Evolutionary conservation across 2,888 invertebrate species (phyloP).

Genomic region (Eupithecia vulgata): DNA sequence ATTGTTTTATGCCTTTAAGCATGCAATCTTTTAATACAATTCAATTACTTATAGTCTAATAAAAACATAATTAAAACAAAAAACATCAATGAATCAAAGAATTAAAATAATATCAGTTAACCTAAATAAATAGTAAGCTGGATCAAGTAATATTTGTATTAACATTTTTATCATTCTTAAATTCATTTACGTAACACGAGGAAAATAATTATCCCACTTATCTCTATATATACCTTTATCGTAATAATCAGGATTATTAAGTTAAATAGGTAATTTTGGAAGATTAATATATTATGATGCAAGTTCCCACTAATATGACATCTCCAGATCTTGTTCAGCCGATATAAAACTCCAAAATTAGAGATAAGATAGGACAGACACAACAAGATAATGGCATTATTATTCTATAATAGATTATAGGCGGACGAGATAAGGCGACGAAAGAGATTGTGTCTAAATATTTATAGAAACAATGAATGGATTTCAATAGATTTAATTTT

Average conservation of each 20-base stretch:
- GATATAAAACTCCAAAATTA: slow-evolving; percentile 34
- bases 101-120: too few relatives aligned
- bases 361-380: slow-evolving; percentile 66
- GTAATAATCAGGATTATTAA: not conserved
- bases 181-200: not conserved
- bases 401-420: slow-evolving; percentile 54
- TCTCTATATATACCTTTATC: not conserved
- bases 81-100: too few relatives aligned
- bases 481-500: slow-evolving; percentile 44
- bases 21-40: too few relatives aligned
- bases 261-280: not conserved
- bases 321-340: slow-evolving; percentile 37
- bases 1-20: too few relatives aligned
- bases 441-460: slow-evolving; percentile 62
- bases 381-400: slow-evolving; percentile 57
- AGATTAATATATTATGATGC: not conserved
- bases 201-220: not conserved
- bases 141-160: too few relatives aligned
- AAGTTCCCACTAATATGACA: slow-evolving; percentile 43
- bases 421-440: slow-evolving; percentile 49
- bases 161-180: too few relatives aligned
- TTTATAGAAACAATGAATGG: slow-evolving; percentile 62
- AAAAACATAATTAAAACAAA: too few relatives aligned
- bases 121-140: too few relatives aligned
- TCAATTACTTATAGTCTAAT: too few relatives aligned